Evolutionary conservation across 2,113 vertebrate genomes (phyloP), one percentile per base, ranked within the genome.

Genomic region (Cinclus mexicanus): DNA sequence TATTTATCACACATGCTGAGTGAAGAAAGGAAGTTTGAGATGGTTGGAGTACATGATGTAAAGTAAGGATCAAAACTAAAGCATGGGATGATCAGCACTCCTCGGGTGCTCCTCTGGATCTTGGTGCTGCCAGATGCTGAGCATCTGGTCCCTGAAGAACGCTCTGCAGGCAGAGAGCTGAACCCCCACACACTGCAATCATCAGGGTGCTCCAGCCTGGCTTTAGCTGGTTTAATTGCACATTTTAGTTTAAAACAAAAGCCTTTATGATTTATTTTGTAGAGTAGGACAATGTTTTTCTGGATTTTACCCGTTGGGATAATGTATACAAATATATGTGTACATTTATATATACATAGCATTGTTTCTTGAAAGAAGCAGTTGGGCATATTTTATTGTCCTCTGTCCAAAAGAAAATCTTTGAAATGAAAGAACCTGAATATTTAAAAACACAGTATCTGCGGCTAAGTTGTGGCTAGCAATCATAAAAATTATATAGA

Each of bases 401-500:
- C 83, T 85, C 39, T 13, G 46, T 79, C 68, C 47, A 21, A 29
- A 93, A 74, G 24, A 87, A 84, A 93, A 50, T 37, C 33, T 89
- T 83, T 89, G 44, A 86, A 92, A 95, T 90, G 5, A 82, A 95
- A 97, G 80, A 93, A 75, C 42, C 37, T 69, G 83, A 94, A 49
- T 39, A 17, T 70, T 89, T 95, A 86, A 37, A 85, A 95, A 60
- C 42, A 61, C 84, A 96, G 75, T 76, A 16, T 76, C 81, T 87
- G 74, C 6, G 25, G 55, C 95, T 95, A 95, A 89, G 78, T 44
- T 67, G 59, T 14, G 17, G 79, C 83, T 95, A 93, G 75, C 79
- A 86, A 95, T 90, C 85, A 97, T 96, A 94, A 97, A 97, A 96
- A 94, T 93, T 94, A 96, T 92, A 94, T 50, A 68, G 90, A 87